Evolutionary conservation across 1,140 invertebrate genomes (phyloP), one percentile per base, ranked within the genome.

Genomic region (Philotrypesis tridentata): DNA sequence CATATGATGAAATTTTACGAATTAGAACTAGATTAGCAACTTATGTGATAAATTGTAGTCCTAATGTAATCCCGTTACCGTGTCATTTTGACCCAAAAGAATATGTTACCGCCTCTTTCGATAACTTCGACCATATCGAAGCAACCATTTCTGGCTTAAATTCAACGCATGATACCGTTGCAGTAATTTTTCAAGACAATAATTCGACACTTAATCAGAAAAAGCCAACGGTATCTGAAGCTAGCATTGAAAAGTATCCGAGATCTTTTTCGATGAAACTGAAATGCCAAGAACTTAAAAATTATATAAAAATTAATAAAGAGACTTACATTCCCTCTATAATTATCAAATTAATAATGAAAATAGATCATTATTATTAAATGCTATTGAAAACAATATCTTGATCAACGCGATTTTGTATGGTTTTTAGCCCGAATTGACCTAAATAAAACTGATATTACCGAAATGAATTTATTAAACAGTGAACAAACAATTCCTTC

Each of bases 281-380:
- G 17, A n/a, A 71, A 31, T 71, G 68, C 31, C 68, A 71, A 71
- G 31, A 71, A 21, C 27, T 71, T 33, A 71, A 27, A 21, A 7
- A 71, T 31, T 71, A n/a, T 17, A 12, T 8, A 71, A 2, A 33
- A 12, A 33, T 12, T 29, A 11, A 33, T 4, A 12, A 71, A 71
- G 14, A 29, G 3, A 33, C 5, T 60, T 4, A 60, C 4, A 6
- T 21, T 27, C 21, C 31, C 12, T 29, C n/a, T 29, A 6, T 33
- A 11, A 33, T 31, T 27, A 27, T 71, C 1, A 7, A 33, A 9
- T 31, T 12, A 12, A 60, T 60, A 4, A 2, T 60, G 12, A 12
- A 7, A 37, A 33, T 12, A 21, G 2, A 33, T 7, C 2, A 33
- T 6, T 71, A 21, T 2, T 2, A 21, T 11, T 33, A 17, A 29